These are phyloP conservation scores for Cephalotes varians DNA, from an alignment of 2,888 invertebrate species.

Conservation along the genomic window DNA sequence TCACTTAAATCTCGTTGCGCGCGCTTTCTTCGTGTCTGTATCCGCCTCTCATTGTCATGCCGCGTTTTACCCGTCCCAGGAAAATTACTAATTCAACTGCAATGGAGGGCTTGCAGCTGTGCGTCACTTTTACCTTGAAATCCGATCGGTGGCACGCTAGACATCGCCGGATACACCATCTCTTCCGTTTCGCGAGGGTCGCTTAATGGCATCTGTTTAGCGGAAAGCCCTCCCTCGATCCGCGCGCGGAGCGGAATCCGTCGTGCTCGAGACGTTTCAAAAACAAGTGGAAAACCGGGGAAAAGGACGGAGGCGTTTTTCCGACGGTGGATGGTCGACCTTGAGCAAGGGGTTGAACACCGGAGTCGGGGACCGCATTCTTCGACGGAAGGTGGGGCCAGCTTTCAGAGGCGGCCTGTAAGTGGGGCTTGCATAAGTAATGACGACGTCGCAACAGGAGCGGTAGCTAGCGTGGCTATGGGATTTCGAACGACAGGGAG, in stretches of 20 bases:
- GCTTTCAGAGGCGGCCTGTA: slow-evolving; percentile 80
- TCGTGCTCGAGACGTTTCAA: slow-evolving; percentile 26
- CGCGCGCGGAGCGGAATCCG: slow-evolving; percentile 9
- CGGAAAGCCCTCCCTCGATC: slow-evolving; percentile 14
- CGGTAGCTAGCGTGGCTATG: slow-evolving; percentile 61
- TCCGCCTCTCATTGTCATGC: slow-evolving; percentile 46
- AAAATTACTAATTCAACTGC: slow-evolving; percentile 55
- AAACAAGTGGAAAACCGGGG: slow-evolving; percentile 45
- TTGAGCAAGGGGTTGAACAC: slow-evolving; percentile 63
- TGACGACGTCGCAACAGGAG: slow-evolving; percentile 75
- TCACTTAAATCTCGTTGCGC: slow-evolving; percentile 19
- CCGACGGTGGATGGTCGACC: slow-evolving; percentile 32
- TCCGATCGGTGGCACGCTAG: slow-evolving; percentile 41
- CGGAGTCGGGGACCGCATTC: slow-evolving; percentile 67
- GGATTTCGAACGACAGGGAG: slow-evolving; percentile 70
- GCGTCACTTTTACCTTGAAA: slow-evolving; percentile 52
- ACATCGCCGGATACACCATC: slow-evolving; percentile 15
- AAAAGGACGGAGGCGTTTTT: slow-evolving; percentile 24
- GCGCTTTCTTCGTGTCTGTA: not conserved
- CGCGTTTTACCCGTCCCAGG: slow-evolving; percentile 38
- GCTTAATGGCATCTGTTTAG: slow-evolving; percentile 55
- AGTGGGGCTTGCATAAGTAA: slow-evolving; percentile 84
- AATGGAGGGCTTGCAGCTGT: slow-evolving; percentile 26
- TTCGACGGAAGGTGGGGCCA: slow-evolving; percentile 62
- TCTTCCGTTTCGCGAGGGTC: slow-evolving; percentile 23